A percentile compares a stretch with the other conserved stretches of the same genome.
phyloP scores from a whole-genome alignment of 2,797 vertebrate genomes.

The Tamandua tetradactyla region DNA sequence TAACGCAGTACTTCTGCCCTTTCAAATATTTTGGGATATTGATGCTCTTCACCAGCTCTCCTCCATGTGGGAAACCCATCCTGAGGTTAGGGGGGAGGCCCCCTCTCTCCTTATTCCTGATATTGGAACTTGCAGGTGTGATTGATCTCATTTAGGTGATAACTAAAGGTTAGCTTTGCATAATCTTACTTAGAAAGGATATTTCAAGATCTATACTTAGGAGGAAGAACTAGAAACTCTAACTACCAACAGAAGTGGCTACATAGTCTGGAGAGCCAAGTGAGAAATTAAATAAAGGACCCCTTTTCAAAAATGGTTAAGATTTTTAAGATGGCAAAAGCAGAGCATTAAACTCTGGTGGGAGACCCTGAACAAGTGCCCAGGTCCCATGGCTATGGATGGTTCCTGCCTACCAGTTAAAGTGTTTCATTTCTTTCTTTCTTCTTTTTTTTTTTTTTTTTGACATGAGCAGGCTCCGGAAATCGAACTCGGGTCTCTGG shows the following conservation, averaged over 20 bases:
- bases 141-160: background rate
- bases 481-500: too few relatives aligned
- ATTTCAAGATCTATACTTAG: background rate
- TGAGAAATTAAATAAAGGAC: background rate
- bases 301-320: background rate
- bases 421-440: background rate
- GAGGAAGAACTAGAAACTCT: background rate
- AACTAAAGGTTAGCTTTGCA: background rate
- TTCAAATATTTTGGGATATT: background rate
- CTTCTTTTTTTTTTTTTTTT: too few relatives aligned
- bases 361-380: too few relatives aligned
- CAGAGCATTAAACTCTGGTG: background rate
- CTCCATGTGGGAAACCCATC: background rate
- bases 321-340: background rate
- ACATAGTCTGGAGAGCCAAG: background rate
- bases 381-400: too few relatives aligned
- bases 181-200: background rate
- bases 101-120: background rate
- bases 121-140: background rate
- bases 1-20: background rate
- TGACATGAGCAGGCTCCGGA: too few relatives aligned
- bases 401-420: background rate
- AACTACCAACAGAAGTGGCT: background rate
- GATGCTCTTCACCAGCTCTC: background rate
- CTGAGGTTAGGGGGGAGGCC: background rate